Base-by-base conservation (phyloP, 1,140 invertebrate species). In the Venturia canescens region DNA sequence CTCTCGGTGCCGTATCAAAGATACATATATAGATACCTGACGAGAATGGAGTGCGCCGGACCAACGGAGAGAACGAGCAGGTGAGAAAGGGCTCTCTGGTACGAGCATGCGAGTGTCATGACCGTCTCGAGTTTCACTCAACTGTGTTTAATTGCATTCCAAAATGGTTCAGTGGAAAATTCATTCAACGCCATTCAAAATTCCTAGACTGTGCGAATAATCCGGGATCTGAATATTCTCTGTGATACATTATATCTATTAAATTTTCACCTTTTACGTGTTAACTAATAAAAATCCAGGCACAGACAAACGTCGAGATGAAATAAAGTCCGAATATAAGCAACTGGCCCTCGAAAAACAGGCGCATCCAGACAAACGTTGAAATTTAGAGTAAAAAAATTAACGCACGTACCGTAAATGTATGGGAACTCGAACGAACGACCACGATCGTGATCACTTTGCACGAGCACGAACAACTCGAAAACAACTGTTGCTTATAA, bases 81-180 rank as follows among this genome's bases (percentile, higher is more conserved):
- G 38, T 53, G 70, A 72, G 70, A 71, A 78, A 75, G 53, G 72
- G 69, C 23, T 72, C 27, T 69, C 23, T 27, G 21, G 53, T 34
- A 16, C 48, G 60, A 75, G 76, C 60, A 67, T 78, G 67, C 71
- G 82, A 83, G 79, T 76, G 57, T 82, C 75, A 60, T 79, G 79
- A 50, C 70, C 69, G 81, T 82, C 38, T 90, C 88, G 82, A 77
- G 81, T 90, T 90, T 88, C 89, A 88, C 85, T 89, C 86, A 85
- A 85, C 87, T 87, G 87, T 85, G 87, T 89, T 90, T 91, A 91
- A 91, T 91, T 91, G 89, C 90, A 91, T 91, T 91, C 90, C 90
- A 87, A 88, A 80, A 82, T 80, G 63, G 78, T 76, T 83, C 53
- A 75, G 69, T 81, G 63, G 21, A 75, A 79, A 79, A 82, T 79